These are phyloP conservation scores for Tromatobia lineatoria DNA, from an alignment of 2,888 invertebrate genomes.

Conservation along the genomic window DNA sequence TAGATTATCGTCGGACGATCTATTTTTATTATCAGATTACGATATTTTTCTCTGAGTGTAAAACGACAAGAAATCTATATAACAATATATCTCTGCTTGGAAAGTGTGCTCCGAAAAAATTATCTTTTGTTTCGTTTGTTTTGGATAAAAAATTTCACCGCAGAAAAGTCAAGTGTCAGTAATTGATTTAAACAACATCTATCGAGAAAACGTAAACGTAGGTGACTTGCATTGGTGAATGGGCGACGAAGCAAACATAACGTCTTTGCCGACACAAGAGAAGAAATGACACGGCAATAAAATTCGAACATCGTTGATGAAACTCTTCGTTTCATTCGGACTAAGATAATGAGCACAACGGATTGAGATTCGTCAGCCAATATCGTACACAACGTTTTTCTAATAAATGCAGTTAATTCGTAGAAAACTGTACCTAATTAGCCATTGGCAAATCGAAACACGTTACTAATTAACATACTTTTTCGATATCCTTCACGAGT, in stretches of 20 bases:
- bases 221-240: slow-evolving; percentile 28
- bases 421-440: not conserved
- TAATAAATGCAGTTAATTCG: slow-evolving; percentile 23
- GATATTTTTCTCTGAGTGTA: too few relatives aligned
- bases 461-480: not conserved
- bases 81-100: too few relatives aligned
- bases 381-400: slow-evolving; percentile 1
- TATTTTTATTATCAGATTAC: too few relatives aligned
- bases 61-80: too few relatives aligned
- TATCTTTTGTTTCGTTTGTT: too few relatives aligned
- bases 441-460: not conserved
- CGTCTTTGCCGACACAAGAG: slow-evolving; percentile 18
- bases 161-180: slow-evolving; percentile 42
- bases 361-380: slow-evolving; percentile 9
- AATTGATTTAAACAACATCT: slow-evolving; percentile 50
- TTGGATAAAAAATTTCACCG: not conserved
- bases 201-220: slow-evolving; percentile 34
- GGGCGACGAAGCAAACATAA: slow-evolving; percentile 27
- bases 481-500: not conserved
- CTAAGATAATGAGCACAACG: not conserved
- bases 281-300: too few relatives aligned
- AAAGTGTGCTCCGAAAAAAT: too few relatives aligned
- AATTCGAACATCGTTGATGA: too few relatives aligned
- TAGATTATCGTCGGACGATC: too few relatives aligned
- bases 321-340: slow-evolving; percentile 1